Evolutionary conservation across 2,113 vertebrate genomes (phyloP), one percentile per base, ranked within the genome.

Genomic region (Nettapus auritus): DNA sequence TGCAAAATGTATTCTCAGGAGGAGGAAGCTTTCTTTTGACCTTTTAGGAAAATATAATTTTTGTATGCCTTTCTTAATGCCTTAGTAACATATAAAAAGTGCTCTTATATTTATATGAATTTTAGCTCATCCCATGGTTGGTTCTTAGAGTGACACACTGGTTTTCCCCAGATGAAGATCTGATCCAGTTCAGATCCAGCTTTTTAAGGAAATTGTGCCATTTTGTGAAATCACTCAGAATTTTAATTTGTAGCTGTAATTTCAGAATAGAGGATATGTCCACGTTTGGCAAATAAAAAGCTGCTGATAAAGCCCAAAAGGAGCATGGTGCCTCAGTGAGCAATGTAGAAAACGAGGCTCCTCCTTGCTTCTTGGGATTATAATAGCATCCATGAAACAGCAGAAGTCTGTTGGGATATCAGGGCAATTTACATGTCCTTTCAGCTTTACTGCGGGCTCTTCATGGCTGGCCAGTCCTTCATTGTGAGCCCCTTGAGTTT

Each of bases 351-450:
- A 94, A 93, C 55, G 81, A 75, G 73, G 40, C 86, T 95, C 29
- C 31, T 91, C 53, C 74, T 95, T 92, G 62, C 81, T 96, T 90
- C 77, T 76, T 92, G 88, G 88, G 83, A 82, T 94, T 96, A 84
- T 87, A 95, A 87, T 89, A 96, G 83, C 90, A 90, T 96, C 92
- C 90, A 84, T 93, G 93, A 82, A 96, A 90, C 88, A 95, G 93
- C 92, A 76, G 59, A 90, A 89, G 55, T 89, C 94, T 94, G 62
- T 85, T 89, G 93, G 90, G 86, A 79, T 92, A 89, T 94, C 88
- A 94, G 92, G 93, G 81, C 96, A 95, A 97, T 96, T 96, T 95
- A 87, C 94, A 84, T 95, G 93, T 96, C 74, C 90, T 97, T 96
- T 96, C 96, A 96, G 90, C 93, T 94, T 93, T 92, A 84, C 90